Conservation (phyloP, 2,888 invertebrate genomes). For the Bombylius major region DNA sequence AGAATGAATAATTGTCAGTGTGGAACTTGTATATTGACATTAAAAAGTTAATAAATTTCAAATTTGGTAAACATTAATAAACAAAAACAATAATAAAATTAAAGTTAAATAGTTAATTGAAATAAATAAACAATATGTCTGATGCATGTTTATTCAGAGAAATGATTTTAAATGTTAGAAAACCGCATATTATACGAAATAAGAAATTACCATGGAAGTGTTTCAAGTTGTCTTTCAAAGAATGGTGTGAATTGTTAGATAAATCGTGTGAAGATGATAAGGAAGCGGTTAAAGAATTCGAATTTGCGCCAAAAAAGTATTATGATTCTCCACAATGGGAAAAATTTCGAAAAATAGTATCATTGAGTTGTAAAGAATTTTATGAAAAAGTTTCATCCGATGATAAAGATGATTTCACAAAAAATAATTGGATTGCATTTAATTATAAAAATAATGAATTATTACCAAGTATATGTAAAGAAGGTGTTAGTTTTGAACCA, state of each 20-base stretch:
- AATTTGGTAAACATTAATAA: too few species aligned
- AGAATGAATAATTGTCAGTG: too few species aligned
- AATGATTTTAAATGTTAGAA: constrained; percentile 28
- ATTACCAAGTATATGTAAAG: constrained; percentile 26
- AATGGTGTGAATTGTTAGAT: constrained; percentile 24
- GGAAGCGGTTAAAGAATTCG: constrained; percentile 17
- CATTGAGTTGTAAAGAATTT: constrained; percentile 53
- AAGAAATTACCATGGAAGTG: constrained; percentile 26
- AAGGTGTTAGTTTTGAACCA: constrained; percentile 46
- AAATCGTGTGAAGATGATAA: neutral
- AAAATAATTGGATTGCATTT: constrained; percentile 37
- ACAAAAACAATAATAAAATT: too few species aligned
- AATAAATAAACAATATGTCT: too few species aligned
- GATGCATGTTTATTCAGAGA: constrained; percentile 11
- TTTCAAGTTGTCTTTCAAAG: constrained; percentile 21
- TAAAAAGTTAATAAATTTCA: too few species aligned
- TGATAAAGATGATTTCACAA: constrained; percentile 20
- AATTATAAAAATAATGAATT: constrained; percentile 26
- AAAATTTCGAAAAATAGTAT: constrained; percentile 45
- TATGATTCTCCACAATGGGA: constrained; percentile 66
- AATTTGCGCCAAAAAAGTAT: constrained; percentile 18
- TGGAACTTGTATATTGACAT: too few species aligned
- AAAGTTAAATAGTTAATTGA: too few species aligned
- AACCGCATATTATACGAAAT: constrained; percentile 26
- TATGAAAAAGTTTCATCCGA: neutral